phyloP scores from a whole-genome alignment of 2,797 vertebrate genomes.

The Clarias fuscus region DNA sequence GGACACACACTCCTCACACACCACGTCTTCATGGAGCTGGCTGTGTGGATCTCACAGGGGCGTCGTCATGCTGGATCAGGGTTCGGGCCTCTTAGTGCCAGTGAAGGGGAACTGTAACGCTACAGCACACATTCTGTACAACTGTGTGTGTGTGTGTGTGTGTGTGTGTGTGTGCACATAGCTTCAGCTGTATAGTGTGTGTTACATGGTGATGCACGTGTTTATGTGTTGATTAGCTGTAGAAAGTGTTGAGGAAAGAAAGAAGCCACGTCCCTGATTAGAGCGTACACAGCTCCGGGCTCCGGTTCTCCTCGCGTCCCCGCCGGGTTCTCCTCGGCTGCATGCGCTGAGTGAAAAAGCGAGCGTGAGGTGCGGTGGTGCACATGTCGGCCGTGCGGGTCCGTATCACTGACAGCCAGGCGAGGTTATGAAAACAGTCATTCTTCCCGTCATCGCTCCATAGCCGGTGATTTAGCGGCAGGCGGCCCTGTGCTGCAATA shows the following conservation, averaged over 20 bases:
- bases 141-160: too few relatives aligned
- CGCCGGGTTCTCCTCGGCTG: not conserved
- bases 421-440: conserved; percentile 62
- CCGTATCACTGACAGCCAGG: conserved; percentile 46
- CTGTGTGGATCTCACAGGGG: too few relatives aligned
- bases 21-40: too few relatives aligned
- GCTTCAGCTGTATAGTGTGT: not conserved
- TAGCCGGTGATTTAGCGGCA: conserved; percentile 56
- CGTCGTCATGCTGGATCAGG: too few relatives aligned
- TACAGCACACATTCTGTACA: too few relatives aligned
- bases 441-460: conserved; percentile 61
- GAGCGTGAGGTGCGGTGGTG: conserved; percentile 1
- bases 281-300: not conserved
- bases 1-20: too few relatives aligned
- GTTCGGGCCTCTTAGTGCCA: too few relatives aligned
- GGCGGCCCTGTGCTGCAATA: conserved; percentile 49
- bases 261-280: not conserved
- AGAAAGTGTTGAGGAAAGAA: not conserved
- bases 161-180: too few relatives aligned
- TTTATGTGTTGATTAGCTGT: not conserved
- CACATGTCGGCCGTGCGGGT: conserved; percentile 22
- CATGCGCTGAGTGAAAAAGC: conserved; percentile 17
- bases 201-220: not conserved
- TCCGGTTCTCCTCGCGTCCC: not conserved
- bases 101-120: too few relatives aligned